Evolutionary conservation across 2,888 invertebrate genomes (phyloP), one percentile per base, ranked within the genome.

Genomic region (Hermaeophaga mercurialis): DNA sequence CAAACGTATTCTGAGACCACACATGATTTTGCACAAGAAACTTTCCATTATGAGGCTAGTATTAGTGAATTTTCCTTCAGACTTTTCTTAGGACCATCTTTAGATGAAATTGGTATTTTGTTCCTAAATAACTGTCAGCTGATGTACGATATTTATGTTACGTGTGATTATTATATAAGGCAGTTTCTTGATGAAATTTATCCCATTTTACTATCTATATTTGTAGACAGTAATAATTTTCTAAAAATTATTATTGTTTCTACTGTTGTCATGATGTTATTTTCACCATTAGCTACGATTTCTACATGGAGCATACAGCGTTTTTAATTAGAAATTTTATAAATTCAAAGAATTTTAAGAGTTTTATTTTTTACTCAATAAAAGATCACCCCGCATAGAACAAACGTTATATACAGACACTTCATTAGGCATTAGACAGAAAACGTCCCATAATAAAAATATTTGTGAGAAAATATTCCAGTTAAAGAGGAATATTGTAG

Each of bases 281-380:
- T 26, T 8, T 43, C 43, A 11, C 43, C 43, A 24, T 24, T 43
- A 18, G 43, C 26, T 22, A 15, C 36, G 2, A 8, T 36, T 36
- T 26, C 22, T 22, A 5, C 22, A 22, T 22, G 6, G 3, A 22
- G 22, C 6, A 22, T 22, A 5, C 22, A 22, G 6, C 22, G 3
- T 22, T 22, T 22, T 22, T 3, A 22, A 22, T 22, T 22, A 5
- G 6, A 22, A 22, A 22, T 22, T 22, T 22, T 22, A 22, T 22
- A 22, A 22, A 22, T 22, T 22, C 3, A 22, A 22, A 22, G 3
- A 22, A 22, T 22, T n/a, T n/a, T n/a, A n/a, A n/a, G n/a, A n/a
- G n/a, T n/a, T n/a, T n/a, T n/a, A n/a, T n/a, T n/a, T n/a, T n/a
- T n/a, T n/a, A n/a, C n/a, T n/a, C n/a, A n/a, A n/a, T n/a, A n/a